Evolutionary conservation across 2,797 vertebrate genomes (phyloP).

Genomic region (Podarcis siculus): DNA sequence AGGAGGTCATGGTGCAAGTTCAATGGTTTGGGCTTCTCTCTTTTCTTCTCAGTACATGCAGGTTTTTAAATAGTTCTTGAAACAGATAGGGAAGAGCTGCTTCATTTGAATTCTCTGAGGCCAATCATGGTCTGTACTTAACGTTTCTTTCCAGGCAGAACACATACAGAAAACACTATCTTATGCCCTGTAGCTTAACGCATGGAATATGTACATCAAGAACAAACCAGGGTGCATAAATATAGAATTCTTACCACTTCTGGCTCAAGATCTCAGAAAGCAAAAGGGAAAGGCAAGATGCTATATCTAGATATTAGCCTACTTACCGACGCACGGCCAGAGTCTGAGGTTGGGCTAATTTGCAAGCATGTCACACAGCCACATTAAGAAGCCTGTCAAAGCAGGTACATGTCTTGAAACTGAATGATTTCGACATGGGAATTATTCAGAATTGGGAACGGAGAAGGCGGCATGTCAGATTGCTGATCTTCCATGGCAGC

Average conservation of each 20-base stretch:
- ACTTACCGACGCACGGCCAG: background rate
- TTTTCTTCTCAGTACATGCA: background rate
- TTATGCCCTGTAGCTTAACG: background rate
- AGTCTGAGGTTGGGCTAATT: background rate
- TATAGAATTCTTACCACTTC: background rate
- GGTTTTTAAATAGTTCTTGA: background rate
- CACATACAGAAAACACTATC: background rate
- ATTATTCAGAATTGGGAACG: background rate
- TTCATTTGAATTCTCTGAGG: background rate
- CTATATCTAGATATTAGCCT: slow-evolving; percentile 24
- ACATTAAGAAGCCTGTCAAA: slow-evolving; percentile 12
- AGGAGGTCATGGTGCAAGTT: background rate
- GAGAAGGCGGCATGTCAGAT: background rate
- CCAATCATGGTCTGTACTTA: background rate
- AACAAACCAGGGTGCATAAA: background rate
- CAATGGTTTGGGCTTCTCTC: background rate
- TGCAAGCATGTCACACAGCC: background rate
- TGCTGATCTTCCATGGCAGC: background rate
- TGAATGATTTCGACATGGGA: background rate
- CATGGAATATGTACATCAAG: background rate
- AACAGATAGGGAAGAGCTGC: background rate
- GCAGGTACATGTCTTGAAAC: slow-evolving; percentile 3
- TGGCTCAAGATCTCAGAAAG: slow-evolving; percentile 11
- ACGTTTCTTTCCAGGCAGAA: slow-evolving; percentile 3
- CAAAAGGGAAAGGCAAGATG: slow-evolving; percentile 29